Evolutionary conservation across 1,140 invertebrate species (phyloP).

Genomic region (Calliopsis andreniformis): DNA sequence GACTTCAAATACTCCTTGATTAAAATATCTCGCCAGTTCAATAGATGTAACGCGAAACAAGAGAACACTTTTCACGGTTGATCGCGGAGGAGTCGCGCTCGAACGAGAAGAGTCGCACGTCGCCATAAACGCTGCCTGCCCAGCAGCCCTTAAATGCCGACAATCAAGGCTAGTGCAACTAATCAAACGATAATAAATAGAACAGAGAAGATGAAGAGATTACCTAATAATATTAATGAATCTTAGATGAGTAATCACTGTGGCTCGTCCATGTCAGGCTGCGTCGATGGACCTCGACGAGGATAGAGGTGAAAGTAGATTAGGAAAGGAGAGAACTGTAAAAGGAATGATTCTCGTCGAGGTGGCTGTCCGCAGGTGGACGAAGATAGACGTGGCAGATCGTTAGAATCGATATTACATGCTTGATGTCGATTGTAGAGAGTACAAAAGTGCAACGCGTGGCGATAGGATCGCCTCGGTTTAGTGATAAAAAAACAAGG

Average conservation of each 20-base stretch:
- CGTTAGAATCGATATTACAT: slow-evolving; percentile 54
- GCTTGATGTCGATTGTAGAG: slow-evolving; percentile 63
- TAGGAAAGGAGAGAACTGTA: no score
- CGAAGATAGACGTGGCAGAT: slow-evolving; percentile 40
- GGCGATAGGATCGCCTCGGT: slow-evolving; percentile 32
- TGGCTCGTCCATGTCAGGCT: slow-evolving; percentile 37
- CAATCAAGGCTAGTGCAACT: slow-evolving; percentile 82
- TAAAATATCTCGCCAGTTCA: slow-evolving; percentile 9
- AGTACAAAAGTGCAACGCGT: slow-evolving; percentile 55
- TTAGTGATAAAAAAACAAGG: no score
- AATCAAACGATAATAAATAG: slow-evolving; percentile 80
- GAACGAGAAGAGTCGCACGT: slow-evolving; percentile 66
- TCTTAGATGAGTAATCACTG: slow-evolving; percentile 55
- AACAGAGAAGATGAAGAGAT: slow-evolving; percentile 63
- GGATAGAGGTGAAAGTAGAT: background rate
- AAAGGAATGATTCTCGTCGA: background rate
- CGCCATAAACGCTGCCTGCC: slow-evolving; percentile 70
- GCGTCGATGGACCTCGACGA: slow-evolving; percentile 21
- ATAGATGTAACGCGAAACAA: background rate
- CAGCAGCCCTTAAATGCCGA: slow-evolving; percentile 80
- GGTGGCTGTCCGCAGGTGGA: background rate
- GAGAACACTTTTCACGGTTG: slow-evolving; percentile 22
- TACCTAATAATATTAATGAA: slow-evolving; percentile 66
- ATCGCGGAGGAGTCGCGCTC: slow-evolving; percentile 37
- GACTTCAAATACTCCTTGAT: no score